A percentile compares a stretch with the other conserved stretches of the same genome.
Evolutionary conservation across 2,797 vertebrate species (phyloP).

Genomic region (Pangasius djambal): DNA sequence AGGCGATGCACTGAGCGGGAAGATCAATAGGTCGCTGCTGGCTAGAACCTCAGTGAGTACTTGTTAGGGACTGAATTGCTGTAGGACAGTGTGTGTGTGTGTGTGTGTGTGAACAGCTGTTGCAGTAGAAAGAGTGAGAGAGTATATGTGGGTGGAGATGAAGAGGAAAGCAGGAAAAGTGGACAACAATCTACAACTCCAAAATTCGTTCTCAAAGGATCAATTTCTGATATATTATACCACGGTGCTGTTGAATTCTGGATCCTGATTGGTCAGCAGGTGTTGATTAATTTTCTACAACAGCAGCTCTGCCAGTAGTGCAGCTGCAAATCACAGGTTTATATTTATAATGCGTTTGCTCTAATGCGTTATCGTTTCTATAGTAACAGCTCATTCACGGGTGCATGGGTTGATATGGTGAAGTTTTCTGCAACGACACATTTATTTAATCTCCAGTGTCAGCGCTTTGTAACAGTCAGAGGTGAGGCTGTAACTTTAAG

Average conservation of each 20-base stretch:
- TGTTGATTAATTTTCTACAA: background rate
- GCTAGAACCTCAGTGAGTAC: background rate
- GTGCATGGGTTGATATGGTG: background rate
- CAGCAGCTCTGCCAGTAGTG: background rate
- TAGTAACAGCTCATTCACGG: background rate
- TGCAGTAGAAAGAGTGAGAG: background rate
- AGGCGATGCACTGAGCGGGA: constrained; percentile 3
- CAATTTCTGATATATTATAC: background rate
- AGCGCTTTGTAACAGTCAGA: no score
- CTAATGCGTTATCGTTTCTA: background rate
- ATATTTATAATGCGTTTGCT: background rate
- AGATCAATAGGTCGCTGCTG: background rate
- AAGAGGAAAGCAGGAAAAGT: background rate
- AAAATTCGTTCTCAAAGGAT: background rate
- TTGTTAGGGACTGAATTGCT: background rate
- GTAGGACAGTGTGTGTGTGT: background rate
- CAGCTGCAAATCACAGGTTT: background rate
- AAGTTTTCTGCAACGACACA: background rate
- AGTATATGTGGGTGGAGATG: background rate
- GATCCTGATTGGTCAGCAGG: background rate
- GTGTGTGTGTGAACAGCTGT: background rate
- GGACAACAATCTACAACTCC: background rate
- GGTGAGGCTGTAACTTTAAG: no score
- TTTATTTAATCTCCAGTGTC: background rate
- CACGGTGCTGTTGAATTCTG: no score